These are phyloP conservation scores for Delichon dasypus DNA, from an alignment of 2,797 vertebrate genomes.

Conservation along the genomic window DNA sequence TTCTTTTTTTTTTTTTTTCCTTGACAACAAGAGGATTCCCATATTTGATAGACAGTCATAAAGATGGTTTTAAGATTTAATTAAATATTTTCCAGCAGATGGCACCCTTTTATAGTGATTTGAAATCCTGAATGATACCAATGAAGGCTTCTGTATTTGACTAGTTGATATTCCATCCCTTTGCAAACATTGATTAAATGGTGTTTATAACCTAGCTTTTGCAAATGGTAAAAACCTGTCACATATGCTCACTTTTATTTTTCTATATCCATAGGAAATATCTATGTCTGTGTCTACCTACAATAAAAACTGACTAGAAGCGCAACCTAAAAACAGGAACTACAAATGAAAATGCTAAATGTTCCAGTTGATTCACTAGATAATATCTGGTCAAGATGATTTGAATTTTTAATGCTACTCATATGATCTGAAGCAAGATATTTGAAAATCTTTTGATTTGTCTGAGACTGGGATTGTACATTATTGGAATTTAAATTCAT, in stretches of 20 bases:
- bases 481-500: not conserved
- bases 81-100: slow-evolving; percentile 48
- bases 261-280: not conserved
- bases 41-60: not conserved
- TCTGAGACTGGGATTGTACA: not conserved
- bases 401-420: not conserved
- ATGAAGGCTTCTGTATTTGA: not conserved
- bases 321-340: not conserved
- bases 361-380: not conserved
- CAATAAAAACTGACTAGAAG: not conserved
- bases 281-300: not conserved
- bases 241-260: not conserved
- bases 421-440: not conserved
- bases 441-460: not conserved
- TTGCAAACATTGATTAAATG: not conserved
- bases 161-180: not conserved
- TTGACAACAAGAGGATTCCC: not conserved
- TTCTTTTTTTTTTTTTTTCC: no score
- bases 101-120: slow-evolving; percentile 59
- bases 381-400: not conserved
- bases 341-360: not conserved
- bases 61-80: not conserved
- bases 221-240: not conserved
- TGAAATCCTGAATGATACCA: not conserved
- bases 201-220: not conserved